These are phyloP conservation scores for Menidia menidia DNA, from an alignment of 2,797 vertebrate species.

Conservation along the genomic window DNA sequence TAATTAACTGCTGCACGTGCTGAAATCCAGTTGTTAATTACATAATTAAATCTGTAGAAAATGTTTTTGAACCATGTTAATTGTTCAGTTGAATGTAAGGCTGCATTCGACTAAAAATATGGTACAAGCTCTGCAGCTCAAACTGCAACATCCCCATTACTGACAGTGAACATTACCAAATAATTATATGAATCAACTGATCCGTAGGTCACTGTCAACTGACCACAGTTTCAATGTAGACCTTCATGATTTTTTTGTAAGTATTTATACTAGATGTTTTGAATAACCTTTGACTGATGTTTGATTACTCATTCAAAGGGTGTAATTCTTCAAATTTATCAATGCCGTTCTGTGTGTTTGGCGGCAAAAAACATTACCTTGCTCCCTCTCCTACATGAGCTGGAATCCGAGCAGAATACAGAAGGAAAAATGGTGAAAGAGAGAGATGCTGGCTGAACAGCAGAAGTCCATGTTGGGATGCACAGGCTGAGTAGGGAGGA, in stretches of 20 bases:
- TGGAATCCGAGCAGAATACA: conserved; percentile 26
- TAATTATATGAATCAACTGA: background rate
- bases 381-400: conserved; percentile 5
- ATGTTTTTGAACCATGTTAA: conserved; percentile 41
- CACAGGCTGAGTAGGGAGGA: conserved; percentile 45
- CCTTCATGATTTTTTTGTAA: background rate
- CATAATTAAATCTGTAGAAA: conserved; percentile 28
- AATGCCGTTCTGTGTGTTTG: background rate
- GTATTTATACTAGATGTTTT: background rate
- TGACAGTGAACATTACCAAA: background rate
- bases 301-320: too few species aligned
- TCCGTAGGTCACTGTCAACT: background rate
- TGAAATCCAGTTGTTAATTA: conserved; percentile 27
- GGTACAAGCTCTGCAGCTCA: background rate
- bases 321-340: background rate
- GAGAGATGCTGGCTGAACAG: conserved; percentile 47
- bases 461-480: conserved; percentile 58
- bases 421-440: conserved; percentile 3
- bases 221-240: background rate
- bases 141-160: background rate
- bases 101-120: background rate
- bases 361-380: too few species aligned
- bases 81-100: conserved; percentile 16
- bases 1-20: conserved; percentile 31
- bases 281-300: background rate